These are phyloP conservation scores for Automeris io DNA, from an alignment of 2,888 invertebrate genomes.

Conservation along the genomic window DNA sequence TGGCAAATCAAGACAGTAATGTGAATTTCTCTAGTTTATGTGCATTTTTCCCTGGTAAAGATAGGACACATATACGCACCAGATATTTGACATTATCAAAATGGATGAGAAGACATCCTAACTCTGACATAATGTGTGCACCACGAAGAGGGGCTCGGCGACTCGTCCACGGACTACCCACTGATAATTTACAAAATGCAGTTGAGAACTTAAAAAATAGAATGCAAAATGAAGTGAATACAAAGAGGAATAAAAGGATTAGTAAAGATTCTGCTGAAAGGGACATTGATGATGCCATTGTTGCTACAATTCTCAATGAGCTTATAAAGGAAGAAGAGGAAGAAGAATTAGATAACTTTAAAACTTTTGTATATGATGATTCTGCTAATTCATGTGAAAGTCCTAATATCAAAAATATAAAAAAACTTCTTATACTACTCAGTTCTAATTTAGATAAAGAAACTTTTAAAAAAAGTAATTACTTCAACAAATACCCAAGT, in stretches of 20 bases:
- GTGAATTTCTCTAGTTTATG: slow-evolving; percentile 62
- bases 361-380: slow-evolving; percentile 10
- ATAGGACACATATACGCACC: slow-evolving; percentile 77
- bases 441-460: slow-evolving; percentile 37
- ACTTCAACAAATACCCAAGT: slow-evolving; percentile 26
- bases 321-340: slow-evolving; percentile 24
- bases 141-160: slow-evolving; percentile 53
- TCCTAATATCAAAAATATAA: slow-evolving; percentile 36
- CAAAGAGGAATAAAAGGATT: slow-evolving; percentile 30
- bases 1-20: slow-evolving; percentile 60
- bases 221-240: slow-evolving; percentile 37
- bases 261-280: slow-evolving; percentile 32
- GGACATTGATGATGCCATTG: slow-evolving; percentile 48
- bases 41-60: slow-evolving; percentile 69
- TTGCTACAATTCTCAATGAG: slow-evolving; percentile 39
- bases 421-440: slow-evolving; percentile 41
- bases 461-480: slow-evolving; percentile 28
- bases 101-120: slow-evolving; percentile 69
- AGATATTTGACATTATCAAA: slow-evolving; percentile 73
- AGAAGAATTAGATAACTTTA: slow-evolving; percentile 13
- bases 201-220: slow-evolving; percentile 51
- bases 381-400: slow-evolving; percentile 9
- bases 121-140: slow-evolving; percentile 42
- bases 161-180: slow-evolving; percentile 38
- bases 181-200: slow-evolving; percentile 42